Percentiles rank a stretch among this genome's conserved stretches.
Evolutionary conservation across 2,797 vertebrate species (phyloP).

Genomic region (Arnoldichthys spilopterus): DNA sequence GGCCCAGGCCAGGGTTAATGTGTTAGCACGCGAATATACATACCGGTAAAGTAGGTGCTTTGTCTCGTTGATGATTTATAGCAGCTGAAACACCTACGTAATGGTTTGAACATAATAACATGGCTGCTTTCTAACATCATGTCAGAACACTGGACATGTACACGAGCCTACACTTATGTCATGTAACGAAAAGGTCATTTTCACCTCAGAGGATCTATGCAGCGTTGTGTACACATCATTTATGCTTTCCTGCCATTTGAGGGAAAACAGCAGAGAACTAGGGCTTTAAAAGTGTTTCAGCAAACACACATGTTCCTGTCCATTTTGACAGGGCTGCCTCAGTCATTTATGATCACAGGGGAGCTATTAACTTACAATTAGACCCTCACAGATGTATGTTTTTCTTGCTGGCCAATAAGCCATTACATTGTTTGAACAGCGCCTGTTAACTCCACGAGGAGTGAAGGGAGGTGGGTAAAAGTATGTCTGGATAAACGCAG

Average conservation of each 20-base stretch:
- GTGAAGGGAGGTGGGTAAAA: slow-evolving; percentile 13
- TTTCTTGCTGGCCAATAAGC: slow-evolving; percentile 32
- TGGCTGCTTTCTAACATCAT: slow-evolving; percentile 5
- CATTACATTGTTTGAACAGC: slow-evolving; percentile 37
- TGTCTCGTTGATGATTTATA: slow-evolving; percentile 17
- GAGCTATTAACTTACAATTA: slow-evolving; percentile 45
- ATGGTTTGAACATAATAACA: not conserved
- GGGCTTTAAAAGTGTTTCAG: not conserved
- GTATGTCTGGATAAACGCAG: slow-evolving; percentile 22
- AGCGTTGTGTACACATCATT: not conserved
- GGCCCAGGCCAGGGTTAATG: not conserved
- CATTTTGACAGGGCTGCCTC: not conserved
- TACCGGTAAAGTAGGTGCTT: not conserved
- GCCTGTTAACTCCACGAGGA: slow-evolving; percentile 15
- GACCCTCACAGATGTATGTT: slow-evolving; percentile 29
- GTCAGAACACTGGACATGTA: not conserved
- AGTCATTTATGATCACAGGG: slow-evolving; percentile 29
- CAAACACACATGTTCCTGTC: slow-evolving; percentile 24
- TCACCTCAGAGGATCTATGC: slow-evolving; percentile 3
- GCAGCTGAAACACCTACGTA: not conserved
- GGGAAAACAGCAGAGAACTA: not conserved
- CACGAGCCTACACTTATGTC: not conserved
- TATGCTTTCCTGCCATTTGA: slow-evolving; percentile 25
- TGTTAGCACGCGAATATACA: not conserved
- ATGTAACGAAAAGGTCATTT: slow-evolving; percentile 17